These are phyloP conservation scores for Anaspis maculata DNA, from an alignment of 2,888 invertebrate species.

Conservation along the genomic window DNA sequence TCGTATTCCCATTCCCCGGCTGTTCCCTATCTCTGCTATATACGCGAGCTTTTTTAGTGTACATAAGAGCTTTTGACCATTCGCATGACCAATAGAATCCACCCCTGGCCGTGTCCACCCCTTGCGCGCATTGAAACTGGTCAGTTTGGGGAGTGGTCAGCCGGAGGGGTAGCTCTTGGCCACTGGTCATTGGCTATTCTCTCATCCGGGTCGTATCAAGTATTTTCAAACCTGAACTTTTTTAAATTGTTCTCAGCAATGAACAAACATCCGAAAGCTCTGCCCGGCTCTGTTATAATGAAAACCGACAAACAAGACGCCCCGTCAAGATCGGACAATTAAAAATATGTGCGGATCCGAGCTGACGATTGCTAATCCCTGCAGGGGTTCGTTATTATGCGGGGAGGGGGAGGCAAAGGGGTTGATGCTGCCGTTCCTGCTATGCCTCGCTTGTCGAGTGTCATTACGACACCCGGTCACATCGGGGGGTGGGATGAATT, in stretches of 20 bases:
- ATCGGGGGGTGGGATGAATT: slow-evolving; percentile 31
- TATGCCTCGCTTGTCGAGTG: slow-evolving; percentile 33
- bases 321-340: slow-evolving; percentile 25
- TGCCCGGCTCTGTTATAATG: no score
- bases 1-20: no score
- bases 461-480: slow-evolving; percentile 39
- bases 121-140: slow-evolving; percentile 34
- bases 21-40: no score
- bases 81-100: slow-evolving; percentile 25
- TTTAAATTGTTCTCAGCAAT: no score
- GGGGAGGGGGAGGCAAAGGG: slow-evolving; percentile 27
- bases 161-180: slow-evolving; percentile 31
- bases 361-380: slow-evolving; percentile 33
- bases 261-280: no score
- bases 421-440: no score
- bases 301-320: slow-evolving; percentile 25
- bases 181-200: no score
- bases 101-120: slow-evolving; percentile 7
- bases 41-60: no score
- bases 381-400: slow-evolving; percentile 31
- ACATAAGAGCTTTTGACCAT: no score
- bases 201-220: no score
- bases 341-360: slow-evolving; percentile 27
- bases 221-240: no score
- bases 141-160: slow-evolving; percentile 40